These are phyloP conservation scores for Rhaphigaster nebulosa DNA, from an alignment of 2,888 invertebrate species.

Conservation along the genomic window DNA sequence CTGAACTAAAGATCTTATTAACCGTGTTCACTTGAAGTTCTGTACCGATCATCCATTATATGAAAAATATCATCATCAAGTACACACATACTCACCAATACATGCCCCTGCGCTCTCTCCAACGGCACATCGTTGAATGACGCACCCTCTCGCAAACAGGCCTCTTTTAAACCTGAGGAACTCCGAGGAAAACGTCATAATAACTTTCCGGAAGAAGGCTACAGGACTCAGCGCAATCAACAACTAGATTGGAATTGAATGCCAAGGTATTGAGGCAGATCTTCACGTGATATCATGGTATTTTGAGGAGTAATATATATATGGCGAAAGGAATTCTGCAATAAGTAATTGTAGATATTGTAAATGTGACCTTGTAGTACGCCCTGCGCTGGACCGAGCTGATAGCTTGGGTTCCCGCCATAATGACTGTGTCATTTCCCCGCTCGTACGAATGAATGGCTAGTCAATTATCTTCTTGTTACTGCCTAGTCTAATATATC, in stretches of 20 bases:
- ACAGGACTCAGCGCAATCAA: not conserved
- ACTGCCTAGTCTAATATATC: not conserved
- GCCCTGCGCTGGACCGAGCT: not conserved
- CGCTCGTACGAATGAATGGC: not conserved
- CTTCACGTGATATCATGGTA: not conserved
- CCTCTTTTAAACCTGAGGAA: slow-evolving; percentile 37
- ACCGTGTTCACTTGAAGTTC: not conserved
- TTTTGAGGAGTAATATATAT: not conserved
- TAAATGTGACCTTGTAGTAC: not conserved
- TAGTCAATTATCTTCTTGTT: not conserved
- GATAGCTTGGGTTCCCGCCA: not conserved
- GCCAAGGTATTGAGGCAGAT: not conserved
- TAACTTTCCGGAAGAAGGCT: slow-evolving; percentile 10
- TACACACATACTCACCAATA: not conserved
- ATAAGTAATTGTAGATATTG: not conserved
- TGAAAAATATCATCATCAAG: not conserved
- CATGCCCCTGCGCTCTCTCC: not conserved
- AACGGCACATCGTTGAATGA: slow-evolving; percentile 9
- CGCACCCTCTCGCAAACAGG: not conserved
- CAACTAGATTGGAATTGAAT: not conserved
- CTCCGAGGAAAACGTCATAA: not conserved
- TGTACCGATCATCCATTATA: not conserved
- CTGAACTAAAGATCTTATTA: too few species aligned
- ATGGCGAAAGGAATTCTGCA: not conserved
- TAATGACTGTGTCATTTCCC: not conserved